These are phyloP conservation scores for Limenitis camilla DNA, from an alignment of 2,888 invertebrate species.

Conservation along the genomic window DNA sequence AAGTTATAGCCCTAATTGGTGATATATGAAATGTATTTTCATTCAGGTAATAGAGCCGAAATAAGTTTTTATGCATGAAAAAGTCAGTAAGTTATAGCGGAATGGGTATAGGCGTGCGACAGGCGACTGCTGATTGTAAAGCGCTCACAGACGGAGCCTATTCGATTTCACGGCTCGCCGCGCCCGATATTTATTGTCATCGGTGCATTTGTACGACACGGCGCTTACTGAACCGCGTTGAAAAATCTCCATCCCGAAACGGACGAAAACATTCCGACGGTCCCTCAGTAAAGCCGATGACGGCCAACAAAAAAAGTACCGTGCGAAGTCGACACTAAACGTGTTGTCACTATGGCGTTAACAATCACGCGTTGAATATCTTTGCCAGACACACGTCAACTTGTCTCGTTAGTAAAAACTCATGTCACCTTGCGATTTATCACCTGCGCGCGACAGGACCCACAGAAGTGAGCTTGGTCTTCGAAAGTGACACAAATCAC, in stretches of 20 bases:
- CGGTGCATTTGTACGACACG: conserved; percentile 73
- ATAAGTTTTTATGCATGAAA: conserved; percentile 58
- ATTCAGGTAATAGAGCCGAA: conserved; percentile 28
- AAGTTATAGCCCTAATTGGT: neutral
- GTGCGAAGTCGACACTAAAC: conserved; percentile 33
- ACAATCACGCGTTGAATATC: conserved; percentile 59
- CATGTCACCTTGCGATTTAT: conserved; percentile 64
- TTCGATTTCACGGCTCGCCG: conserved; percentile 75
- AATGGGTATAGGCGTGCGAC: conserved; percentile 53
- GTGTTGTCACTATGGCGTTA: conserved; percentile 29
- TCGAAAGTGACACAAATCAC: conserved; percentile 43
- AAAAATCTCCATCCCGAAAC: conserved; percentile 68
- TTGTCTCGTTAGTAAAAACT: conserved; percentile 72
- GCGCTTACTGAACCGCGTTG: conserved; percentile 69
- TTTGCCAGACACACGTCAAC: conserved; percentile 54
- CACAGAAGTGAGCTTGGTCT: conserved; percentile 35
- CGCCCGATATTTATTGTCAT: conserved; percentile 73
- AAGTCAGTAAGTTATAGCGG: conserved; percentile 59
- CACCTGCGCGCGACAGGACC: conserved; percentile 58
- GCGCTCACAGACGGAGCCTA: conserved; percentile 73
- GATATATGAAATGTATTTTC: conserved; percentile 4
- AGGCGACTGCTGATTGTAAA: conserved; percentile 72
- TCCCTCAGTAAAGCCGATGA: conserved; percentile 43
- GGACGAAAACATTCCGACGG: conserved; percentile 61
- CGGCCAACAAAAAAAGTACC: conserved; percentile 39